Evolutionary conservation across 2,113 vertebrate genomes (phyloP), one percentile per base, ranked within the genome.

Genomic region (Mastomys natalensis): DNA sequence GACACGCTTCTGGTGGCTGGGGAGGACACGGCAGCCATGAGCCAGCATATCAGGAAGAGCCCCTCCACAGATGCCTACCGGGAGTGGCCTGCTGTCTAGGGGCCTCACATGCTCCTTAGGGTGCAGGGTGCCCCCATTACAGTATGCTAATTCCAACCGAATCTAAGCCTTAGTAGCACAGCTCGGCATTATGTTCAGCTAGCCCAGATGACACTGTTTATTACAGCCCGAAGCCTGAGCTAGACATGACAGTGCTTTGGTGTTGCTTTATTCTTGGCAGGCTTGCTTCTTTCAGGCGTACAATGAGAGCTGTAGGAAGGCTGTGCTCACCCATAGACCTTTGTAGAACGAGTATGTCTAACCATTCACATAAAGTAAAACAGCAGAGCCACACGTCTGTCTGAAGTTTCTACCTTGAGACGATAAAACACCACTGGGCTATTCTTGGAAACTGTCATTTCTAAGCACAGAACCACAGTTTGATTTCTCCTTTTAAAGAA

Each of bases 1-100:
- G 92, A 99, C 99, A 1, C 99, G 99, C 97, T 99, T 99, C 89
- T 99, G 99, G 62, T 99, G 99, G 16, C 99, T 99, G 98, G 17
- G 73, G 53, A 68, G 87, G 12, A 48, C 58, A 51, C 3, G 17
- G 8, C 34, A 4, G 3, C 53, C 70, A 3, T 58, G 68, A 89
- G 10, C 62, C 55, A 40, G 51, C 22, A 2, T 4, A 3, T 0
- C 2, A 26, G 58, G 68, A 64, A 21, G 21, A n/a, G 62, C 40
- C 26, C 76, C 48, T 48, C 45, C 78, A 29, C 10, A 80, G 34
- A 55, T 6, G 4, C 7, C 53, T 34, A 5, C 0, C 34, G 72
- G 8, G n/a, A 7, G 64, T 53, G 77, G 78, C 73, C 60, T 12
- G 5, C 26, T 62, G 12, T 15, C 64, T 43, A 21, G 7, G 1